Base-by-base conservation (phyloP, 2,797 vertebrate genomes). In the Pitangus sulphuratus region DNA sequence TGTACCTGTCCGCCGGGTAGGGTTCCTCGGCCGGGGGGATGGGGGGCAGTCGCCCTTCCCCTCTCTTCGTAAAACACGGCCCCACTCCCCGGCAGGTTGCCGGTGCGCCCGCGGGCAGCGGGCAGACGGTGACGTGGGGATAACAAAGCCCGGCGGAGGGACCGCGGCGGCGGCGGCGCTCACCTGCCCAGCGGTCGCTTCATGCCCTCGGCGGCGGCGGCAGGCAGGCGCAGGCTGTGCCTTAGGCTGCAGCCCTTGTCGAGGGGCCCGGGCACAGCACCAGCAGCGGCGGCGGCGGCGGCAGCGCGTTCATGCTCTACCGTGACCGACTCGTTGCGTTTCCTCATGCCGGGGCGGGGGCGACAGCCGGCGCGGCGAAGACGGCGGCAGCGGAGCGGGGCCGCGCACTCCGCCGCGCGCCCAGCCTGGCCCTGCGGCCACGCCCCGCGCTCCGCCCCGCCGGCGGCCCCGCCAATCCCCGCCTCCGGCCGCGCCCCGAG, bases 161-260 rank as follows among this genome's bases (percentile, higher is more conserved):
- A 31, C 20, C 31, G 31, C 53, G 20, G 37, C 9, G 37, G 31
- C 57, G 4, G 10, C 64, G 28, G 78, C 75, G 37, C 82, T 86
- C 76, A 86, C 89, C 89, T 86, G 89, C 76, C 82, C 89, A 91
- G 83, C 50, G 89, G 89, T 37, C 89, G 62, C 62, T 91, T 91
- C 89, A 91, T 91, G 62, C 70, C 89, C 70, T 83, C 87, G 16
- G 89, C 35, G 31, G 70, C 69, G 47, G 81, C 54, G 33, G 91
- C 48, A 70, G 91, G 77, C 89, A 95, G 83, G 62, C 97, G 96
- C 91, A 97, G 95, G 97, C 97, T 98, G 61, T 93, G 92, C 90
- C 94, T 96, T 94, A 98, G 89, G 93, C 91, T 96, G 51, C 92
- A 95, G 72, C 97, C 96, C 93, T 93, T 97, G 91, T 97, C 97